Percentiles rank a stretch among this genome's conserved stretches.
Conservation (phyloP, 2,888 invertebrate genomes). For the Standfussiana lucernea region DNA sequence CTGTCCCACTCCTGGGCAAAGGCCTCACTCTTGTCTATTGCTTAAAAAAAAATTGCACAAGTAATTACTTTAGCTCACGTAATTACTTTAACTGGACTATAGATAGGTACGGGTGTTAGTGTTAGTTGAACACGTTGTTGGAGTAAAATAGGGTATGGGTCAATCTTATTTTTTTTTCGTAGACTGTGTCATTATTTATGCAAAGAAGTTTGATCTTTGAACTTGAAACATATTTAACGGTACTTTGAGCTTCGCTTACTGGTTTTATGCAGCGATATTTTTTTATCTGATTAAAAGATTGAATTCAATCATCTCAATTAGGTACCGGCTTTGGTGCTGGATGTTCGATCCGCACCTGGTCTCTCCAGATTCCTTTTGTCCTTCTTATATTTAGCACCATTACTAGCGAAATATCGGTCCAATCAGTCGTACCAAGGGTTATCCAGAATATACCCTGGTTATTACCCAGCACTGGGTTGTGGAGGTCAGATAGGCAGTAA, state of each 20-base stretch:
- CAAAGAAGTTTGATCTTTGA: slow-evolving; percentile 31
- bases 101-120: no score
- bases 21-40: no score
- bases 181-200: slow-evolving; percentile 1
- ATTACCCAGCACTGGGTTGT: no score
- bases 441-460: no score
- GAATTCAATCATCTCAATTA: not conserved
- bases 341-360: not conserved
- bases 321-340: not conserved
- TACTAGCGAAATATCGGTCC: not conserved
- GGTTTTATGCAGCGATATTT: not conserved
- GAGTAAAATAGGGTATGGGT: slow-evolving; percentile 42
- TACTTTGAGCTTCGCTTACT: not conserved
- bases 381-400: not conserved
- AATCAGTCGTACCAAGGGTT: no score
- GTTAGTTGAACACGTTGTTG: not conserved
- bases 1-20: no score
- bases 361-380: not conserved
- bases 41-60: no score
- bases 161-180: slow-evolving; percentile 17
- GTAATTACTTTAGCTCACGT: no score
- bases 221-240: slow-evolving; percentile 37
- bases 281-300: not conserved
- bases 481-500: no score
- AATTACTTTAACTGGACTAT: no score